A percentile compares a stretch with the other conserved stretches of the same genome.
Conservation (phyloP, 1,140 invertebrate genomes). For the Thalassaphorura encarpata region DNA sequence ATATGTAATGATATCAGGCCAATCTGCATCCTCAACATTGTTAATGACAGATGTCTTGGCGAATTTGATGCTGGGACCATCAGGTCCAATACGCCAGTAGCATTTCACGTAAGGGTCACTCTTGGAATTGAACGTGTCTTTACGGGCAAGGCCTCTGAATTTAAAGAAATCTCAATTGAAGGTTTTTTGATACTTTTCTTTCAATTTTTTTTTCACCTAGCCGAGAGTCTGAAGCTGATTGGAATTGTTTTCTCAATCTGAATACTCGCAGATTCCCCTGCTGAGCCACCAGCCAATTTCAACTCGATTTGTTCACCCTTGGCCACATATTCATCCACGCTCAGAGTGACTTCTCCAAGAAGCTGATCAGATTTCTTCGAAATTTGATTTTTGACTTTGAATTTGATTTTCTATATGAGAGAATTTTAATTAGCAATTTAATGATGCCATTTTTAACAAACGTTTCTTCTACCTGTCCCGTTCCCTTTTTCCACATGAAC, state of each 20-base stretch:
- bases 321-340: not conserved
- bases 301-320: not conserved
- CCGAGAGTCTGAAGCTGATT: not conserved
- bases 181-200: not conserved
- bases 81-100: not conserved
- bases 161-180: not conserved
- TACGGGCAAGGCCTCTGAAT: not conserved
- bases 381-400: not conserved
- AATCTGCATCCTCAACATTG: not conserved
- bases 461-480: not conserved
- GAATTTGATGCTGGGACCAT: not conserved
- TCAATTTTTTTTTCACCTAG: not conserved
- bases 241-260: not conserved
- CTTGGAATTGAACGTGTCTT: not conserved
- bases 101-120: not conserved
- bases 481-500: constrained; percentile 16
- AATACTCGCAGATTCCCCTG: not conserved
- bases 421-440: not conserved
- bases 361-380: not conserved
- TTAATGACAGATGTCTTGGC: not conserved
- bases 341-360: not conserved
- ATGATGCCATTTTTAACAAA: not conserved
- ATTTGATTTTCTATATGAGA: not conserved
- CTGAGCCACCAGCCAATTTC: not conserved
- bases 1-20: not conserved